These are phyloP conservation scores for Schizaphis graminum DNA, from an alignment of 2,888 invertebrate genomes.

Conservation along the genomic window DNA sequence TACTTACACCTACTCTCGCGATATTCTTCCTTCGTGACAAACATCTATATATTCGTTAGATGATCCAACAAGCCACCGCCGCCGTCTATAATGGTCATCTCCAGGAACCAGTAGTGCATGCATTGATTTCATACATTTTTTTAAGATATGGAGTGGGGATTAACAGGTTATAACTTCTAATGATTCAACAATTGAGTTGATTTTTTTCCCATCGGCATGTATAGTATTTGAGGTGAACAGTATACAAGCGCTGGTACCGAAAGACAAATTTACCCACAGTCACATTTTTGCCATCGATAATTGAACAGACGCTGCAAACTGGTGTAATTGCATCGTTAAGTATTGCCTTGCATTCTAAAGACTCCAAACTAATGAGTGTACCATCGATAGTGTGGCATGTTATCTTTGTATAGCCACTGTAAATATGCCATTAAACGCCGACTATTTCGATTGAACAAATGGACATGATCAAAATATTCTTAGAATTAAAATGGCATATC, in stretches of 20 bases:
- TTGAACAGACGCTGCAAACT: slow-evolving; percentile 58
- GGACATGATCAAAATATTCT: slow-evolving; percentile 48
- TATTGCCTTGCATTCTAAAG: slow-evolving; percentile 52
- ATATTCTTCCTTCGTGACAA: slow-evolving; percentile 51
- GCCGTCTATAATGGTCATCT: slow-evolving; percentile 50
- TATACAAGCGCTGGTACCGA: slow-evolving; percentile 26
- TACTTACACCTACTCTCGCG: slow-evolving; percentile 28
- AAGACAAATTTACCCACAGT: slow-evolving; percentile 62
- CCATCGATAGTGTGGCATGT: slow-evolving; percentile 30
- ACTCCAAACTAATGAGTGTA: slow-evolving; percentile 51
- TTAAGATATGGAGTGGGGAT: slow-evolving; percentile 46
- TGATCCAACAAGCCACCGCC: slow-evolving; percentile 17
- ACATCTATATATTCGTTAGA: slow-evolving; percentile 52
- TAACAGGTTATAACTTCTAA: slow-evolving; percentile 60
- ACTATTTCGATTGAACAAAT: neutral
- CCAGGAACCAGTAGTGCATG: slow-evolving; percentile 57
- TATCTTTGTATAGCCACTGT: slow-evolving; percentile 29
- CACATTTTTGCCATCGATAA: slow-evolving; percentile 57
- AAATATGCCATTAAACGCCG: slow-evolving; percentile 32
- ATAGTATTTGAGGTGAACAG: slow-evolving; percentile 45
- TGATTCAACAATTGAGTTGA: slow-evolving; percentile 58
- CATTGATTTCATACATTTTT: slow-evolving; percentile 33
- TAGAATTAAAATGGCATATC: slow-evolving; percentile 52
- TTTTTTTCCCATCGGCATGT: slow-evolving; percentile 56
- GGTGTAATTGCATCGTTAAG: slow-evolving; percentile 60